A percentile compares a stretch with the other conserved stretches of the same genome.
Conservation (phyloP, 1,140 invertebrate species). For the Xylocopa sonorina region DNA sequence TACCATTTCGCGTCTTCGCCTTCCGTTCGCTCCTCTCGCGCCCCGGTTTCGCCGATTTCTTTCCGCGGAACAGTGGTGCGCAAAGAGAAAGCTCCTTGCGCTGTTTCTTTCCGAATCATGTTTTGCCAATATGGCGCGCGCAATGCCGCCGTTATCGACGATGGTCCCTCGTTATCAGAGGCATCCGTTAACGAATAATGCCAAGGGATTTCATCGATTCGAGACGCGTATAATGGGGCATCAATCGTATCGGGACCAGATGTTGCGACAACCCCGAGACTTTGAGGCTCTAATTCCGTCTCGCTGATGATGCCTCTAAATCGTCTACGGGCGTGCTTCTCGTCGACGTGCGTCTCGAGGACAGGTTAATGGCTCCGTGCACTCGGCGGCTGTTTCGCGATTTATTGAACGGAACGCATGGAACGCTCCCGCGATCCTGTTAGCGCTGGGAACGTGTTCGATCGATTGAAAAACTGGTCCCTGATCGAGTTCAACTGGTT, state of each 20-base stretch:
- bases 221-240: constrained; percentile 3
- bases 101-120: background rate
- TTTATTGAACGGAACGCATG: background rate
- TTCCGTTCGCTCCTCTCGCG: background rate
- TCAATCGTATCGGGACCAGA: constrained; percentile 15
- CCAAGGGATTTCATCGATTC: constrained; percentile 42
- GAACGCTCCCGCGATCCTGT: background rate
- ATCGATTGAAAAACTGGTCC: background rate
- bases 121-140: background rate
- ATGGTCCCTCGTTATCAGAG: constrained; percentile 12
- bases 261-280: background rate
- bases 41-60: background rate
- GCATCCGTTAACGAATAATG: constrained; percentile 37
- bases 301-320: background rate
- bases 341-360: background rate
- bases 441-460: background rate
- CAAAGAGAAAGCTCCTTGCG: too few species aligned
- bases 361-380: background rate
- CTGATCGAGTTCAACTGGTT: too few species aligned
- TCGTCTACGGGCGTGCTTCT: background rate
- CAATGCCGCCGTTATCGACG: constrained; percentile 25
- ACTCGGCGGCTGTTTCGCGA: background rate
- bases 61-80: background rate
- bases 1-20: background rate
- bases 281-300: constrained; percentile 13